Evolutionary conservation across 2,888 invertebrate species (phyloP).

Genomic region (Chouioia cunea): DNA sequence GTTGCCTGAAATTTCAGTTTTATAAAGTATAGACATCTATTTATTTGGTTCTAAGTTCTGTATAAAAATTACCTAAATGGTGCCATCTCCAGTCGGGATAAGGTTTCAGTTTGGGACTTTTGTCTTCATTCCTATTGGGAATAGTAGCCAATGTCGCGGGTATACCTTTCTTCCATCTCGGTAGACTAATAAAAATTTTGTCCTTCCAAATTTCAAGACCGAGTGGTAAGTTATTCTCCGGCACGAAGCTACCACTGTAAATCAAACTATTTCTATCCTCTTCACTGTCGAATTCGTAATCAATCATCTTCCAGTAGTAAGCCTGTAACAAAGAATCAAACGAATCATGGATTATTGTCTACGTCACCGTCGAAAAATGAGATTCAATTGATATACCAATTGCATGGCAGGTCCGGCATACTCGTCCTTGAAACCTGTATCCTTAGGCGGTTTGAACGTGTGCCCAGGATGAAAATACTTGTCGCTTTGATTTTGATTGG

Average conservation of each 20-base stretch:
- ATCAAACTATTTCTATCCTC: constrained; percentile 74
- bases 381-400: constrained; percentile 53
- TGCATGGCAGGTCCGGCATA: constrained; percentile 65
- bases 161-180: constrained; percentile 82
- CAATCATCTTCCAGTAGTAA: constrained; percentile 82
- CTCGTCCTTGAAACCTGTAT: constrained; percentile 54
- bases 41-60: neutral
- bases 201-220: constrained; percentile 80
- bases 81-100: constrained; percentile 84
- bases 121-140: constrained; percentile 71
- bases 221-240: constrained; percentile 80
- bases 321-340: constrained; percentile 60
- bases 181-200: constrained; percentile 81
- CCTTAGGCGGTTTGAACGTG: constrained; percentile 52
- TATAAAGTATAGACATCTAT: neutral
- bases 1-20: constrained; percentile 63
- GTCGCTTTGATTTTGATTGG: constrained; percentile 45
- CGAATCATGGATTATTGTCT: neutral
- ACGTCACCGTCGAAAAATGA: neutral
- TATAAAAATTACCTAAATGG: constrained; percentile 68
- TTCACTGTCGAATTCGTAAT: constrained; percentile 78
- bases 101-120: constrained; percentile 77
- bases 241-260: constrained; percentile 74
- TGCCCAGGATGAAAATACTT: constrained; percentile 51
- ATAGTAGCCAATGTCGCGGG: constrained; percentile 81